phyloP scores from a whole-genome alignment of 2,797 vertebrate genomes.

The Pseudopleuronectes americanus region DNA sequence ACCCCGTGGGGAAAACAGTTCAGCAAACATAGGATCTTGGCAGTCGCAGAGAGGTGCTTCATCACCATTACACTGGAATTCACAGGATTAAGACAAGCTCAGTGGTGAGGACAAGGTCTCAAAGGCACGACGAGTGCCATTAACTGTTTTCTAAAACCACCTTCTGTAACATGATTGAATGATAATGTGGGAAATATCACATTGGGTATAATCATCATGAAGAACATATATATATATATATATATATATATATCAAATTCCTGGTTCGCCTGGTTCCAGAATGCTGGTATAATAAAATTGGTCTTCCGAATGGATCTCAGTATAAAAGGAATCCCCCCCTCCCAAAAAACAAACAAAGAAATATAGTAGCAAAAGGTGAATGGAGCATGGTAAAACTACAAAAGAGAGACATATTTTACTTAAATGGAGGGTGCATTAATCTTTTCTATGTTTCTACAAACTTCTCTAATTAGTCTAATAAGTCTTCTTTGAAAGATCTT shows the following conservation, averaged over 20 bases:
- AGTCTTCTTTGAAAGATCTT: conserved; percentile 34
- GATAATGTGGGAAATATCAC: not conserved
- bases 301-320: no score
- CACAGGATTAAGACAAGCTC: conserved; percentile 52
- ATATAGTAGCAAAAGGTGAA: conserved; percentile 32
- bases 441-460: conserved; percentile 29
- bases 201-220: not conserved
- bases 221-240: not conserved
- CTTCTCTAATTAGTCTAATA: conserved; percentile 29
- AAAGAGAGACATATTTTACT: conserved; percentile 29
- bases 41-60: conserved; percentile 50
- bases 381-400: conserved; percentile 14
- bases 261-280: no score
- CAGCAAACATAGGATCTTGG: conserved; percentile 55
- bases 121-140: conserved; percentile 7
- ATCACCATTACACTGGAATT: conserved; percentile 48
- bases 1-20: conserved; percentile 66
- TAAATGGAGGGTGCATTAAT: conserved; percentile 32
- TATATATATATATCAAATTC: no score
- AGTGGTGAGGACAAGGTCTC: conserved; percentile 30
- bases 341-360: not conserved
- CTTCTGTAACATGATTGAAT: not conserved
- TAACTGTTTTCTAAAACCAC: conserved; percentile 22
- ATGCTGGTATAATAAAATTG: no score
- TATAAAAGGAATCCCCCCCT: not conserved